Evolutionary conservation across 2,888 invertebrate genomes (phyloP).

Genomic region (Caenorhabditis sinica): DNA sequence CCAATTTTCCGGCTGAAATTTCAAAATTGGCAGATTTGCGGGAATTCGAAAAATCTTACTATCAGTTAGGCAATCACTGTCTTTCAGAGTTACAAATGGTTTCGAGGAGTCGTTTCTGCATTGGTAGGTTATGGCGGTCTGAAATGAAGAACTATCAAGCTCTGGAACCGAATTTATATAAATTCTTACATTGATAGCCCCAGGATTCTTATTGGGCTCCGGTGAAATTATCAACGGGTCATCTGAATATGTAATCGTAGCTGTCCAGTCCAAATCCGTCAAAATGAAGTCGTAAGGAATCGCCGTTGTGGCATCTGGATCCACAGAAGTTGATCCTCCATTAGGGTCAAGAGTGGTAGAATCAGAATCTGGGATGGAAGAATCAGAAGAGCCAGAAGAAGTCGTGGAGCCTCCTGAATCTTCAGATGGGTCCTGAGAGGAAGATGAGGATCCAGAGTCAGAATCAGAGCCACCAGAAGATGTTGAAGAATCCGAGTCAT

Average conservation of each 20-base stretch:
- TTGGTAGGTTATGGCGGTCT: conserved; percentile 40
- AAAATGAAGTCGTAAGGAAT: conserved; percentile 44
- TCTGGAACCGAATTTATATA: not conserved
- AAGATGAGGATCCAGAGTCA: not conserved
- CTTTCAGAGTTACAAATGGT: conserved; percentile 17
- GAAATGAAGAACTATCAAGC: conserved; percentile 29
- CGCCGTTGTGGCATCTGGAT: conserved; percentile 15
- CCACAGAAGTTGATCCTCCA: not conserved
- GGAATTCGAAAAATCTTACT: not conserved
- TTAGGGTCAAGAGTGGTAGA: not conserved
- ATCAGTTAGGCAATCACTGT: conserved; percentile 27
- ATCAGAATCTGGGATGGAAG: not conserved
- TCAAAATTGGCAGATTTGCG: not conserved
- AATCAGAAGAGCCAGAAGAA: not conserved
- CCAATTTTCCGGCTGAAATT: conserved; percentile 25
- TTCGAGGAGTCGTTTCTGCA: conserved; percentile 34
- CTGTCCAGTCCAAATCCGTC: conserved; percentile 27
- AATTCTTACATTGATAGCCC: not conserved
- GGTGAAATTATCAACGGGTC: conserved; percentile 32
- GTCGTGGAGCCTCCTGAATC: conserved; percentile 1
- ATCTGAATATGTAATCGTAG: conserved; percentile 32
- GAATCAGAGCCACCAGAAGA: conserved; percentile 18
- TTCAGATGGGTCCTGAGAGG: not conserved
- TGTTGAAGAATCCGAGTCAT: not conserved
- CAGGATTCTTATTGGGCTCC: conserved; percentile 39